Conservation (phyloP, 2,888 invertebrate genomes). For the Gari tellinella region DNA sequence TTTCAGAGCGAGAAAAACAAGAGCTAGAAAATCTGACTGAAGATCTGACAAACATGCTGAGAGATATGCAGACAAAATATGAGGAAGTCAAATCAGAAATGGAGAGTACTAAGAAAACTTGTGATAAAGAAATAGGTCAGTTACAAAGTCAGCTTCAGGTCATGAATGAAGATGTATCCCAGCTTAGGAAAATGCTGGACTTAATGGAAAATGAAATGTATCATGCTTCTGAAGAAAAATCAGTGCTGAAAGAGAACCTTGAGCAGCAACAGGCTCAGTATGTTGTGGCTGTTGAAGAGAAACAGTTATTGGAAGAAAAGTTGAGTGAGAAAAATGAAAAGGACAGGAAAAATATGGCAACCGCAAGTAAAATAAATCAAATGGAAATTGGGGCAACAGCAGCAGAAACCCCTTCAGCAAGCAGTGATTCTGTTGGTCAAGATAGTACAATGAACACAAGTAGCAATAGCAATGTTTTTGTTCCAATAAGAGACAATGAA, state of each 20-base stretch:
- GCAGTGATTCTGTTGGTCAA: too few relatives aligned
- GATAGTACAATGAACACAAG: too few relatives aligned
- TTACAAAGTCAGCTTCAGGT: constrained; percentile 61
- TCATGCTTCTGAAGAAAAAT: constrained; percentile 52
- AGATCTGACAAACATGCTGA: constrained; percentile 48
- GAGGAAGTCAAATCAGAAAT: constrained; percentile 64
- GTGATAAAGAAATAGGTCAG: constrained; percentile 61
- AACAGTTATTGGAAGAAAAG: constrained; percentile 53
- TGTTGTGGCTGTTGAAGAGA: constrained; percentile 46
- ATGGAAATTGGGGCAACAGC: neutral
- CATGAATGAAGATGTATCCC: constrained; percentile 63
- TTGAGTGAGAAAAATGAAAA: constrained; percentile 58
- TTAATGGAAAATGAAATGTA: constrained; percentile 62
- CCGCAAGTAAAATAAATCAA: constrained; percentile 37
- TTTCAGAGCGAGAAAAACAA: constrained; percentile 41
- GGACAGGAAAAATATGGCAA: constrained; percentile 59
- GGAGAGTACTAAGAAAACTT: constrained; percentile 63
- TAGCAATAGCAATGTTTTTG: too few relatives aligned
- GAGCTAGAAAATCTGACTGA: constrained; percentile 37
- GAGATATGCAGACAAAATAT: constrained; percentile 65
- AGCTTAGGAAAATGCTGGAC: constrained; percentile 60
- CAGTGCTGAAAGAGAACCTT: constrained; percentile 49
- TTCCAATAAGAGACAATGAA: too few relatives aligned
- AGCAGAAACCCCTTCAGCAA: too few relatives aligned
- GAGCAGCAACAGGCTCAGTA: constrained; percentile 49